Conservation (phyloP, 2,797 vertebrate species). For the Enteromius paludinosus region DNA sequence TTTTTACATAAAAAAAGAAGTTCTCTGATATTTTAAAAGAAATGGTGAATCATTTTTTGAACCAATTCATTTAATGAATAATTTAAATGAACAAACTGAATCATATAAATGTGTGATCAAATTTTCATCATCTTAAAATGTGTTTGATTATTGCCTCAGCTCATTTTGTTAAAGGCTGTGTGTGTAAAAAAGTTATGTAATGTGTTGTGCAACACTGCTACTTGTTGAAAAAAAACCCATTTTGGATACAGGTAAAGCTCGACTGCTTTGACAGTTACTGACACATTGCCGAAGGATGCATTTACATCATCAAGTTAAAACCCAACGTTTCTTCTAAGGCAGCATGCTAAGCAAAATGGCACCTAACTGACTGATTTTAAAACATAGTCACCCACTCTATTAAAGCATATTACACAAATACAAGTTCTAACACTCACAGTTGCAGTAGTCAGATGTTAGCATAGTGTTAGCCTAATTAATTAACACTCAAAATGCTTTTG, state of each 20-base stretch:
- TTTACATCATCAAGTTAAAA: neutral
- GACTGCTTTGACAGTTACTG: neutral
- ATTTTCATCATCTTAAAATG: neutral
- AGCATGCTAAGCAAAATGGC: neutral
- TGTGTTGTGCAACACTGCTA: neutral
- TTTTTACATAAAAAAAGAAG: neutral
- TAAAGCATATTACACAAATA: neutral
- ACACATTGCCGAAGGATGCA: neutral
- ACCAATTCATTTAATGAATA: neutral
- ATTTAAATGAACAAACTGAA: neutral
- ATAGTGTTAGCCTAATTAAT: neutral
- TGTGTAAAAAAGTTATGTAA: neutral
- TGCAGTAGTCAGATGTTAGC: neutral
- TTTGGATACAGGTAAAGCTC: neutral
- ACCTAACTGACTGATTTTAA: neutral
- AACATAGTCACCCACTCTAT: neutral
- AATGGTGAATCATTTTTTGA: neutral
- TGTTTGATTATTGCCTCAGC: neutral
- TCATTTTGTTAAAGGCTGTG: neutral
- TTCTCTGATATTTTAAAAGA: neutral
- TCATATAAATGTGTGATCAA: neutral
- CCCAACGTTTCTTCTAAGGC: neutral
- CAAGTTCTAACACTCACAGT: conserved; percentile 10
- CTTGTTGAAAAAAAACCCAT: neutral
- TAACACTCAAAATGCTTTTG: neutral